Percentiles rank a stretch among this genome's conserved stretches.
Conservation (phyloP, 2,797 vertebrate species). For the Tenualosa thibaudeaui region DNA sequence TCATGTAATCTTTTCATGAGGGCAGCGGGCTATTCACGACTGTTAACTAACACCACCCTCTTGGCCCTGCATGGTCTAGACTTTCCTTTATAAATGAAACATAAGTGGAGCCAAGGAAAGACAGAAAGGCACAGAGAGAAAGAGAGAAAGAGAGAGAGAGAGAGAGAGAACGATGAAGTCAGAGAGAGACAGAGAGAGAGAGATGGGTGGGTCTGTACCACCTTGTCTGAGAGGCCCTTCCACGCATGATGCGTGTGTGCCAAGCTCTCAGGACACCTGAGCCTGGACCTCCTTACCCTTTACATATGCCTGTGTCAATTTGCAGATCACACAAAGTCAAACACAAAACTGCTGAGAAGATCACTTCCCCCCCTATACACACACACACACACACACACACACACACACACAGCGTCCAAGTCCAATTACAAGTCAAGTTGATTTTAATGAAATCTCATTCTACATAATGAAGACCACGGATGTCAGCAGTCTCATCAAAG, state of each 20-base stretch:
- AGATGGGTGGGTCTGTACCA: conserved; percentile 57
- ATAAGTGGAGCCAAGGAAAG: conserved; percentile 52
- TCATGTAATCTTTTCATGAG: conserved; percentile 57
- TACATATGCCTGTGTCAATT: conserved; percentile 44
- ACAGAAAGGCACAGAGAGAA: neutral
- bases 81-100: conserved; percentile 66
- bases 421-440: conserved; percentile 49
- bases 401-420: conserved; percentile 14
- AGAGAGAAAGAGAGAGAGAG: neutral
- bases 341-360: conserved; percentile 46
- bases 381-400: conserved; percentile 14
- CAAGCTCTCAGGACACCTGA: conserved; percentile 47
- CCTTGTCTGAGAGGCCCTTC: conserved; percentile 27
- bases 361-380: conserved; percentile 30
- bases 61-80: conserved; percentile 62
- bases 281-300: conserved; percentile 46
- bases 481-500: conserved; percentile 40
- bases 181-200: neutral
- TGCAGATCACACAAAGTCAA: conserved; percentile 38
- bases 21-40: conserved; percentile 54
- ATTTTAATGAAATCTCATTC: conserved; percentile 44
- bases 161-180: neutral
- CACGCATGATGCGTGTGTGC: conserved; percentile 34
- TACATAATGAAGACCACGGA: conserved; percentile 45
- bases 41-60: conserved; percentile 63